Evolutionary conservation across 2,797 vertebrate genomes (phyloP), one percentile per base, ranked within the genome.

Genomic region (Sebastes goodei): DNA sequence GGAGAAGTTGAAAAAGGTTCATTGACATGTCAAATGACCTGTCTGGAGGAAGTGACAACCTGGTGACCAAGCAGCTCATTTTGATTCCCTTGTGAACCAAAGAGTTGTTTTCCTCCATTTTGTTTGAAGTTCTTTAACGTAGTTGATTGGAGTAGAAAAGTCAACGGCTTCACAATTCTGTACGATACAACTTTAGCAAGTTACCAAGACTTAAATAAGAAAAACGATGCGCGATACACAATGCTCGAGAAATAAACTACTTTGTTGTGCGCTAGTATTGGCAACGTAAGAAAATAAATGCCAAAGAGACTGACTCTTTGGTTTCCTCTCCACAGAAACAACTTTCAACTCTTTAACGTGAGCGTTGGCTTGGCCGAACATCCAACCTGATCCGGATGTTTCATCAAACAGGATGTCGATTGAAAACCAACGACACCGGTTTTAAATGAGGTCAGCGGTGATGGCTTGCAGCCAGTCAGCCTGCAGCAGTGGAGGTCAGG

Each of bases 401-500:
- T 53, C 3, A 7, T 63, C 21, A 14, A 52, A 53, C 23, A 11
- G 30, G 52, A 66, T 53, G 59, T 71, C 15, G 7, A 17, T 55
- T 21, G 42, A 2, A 33, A 80, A 64, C 66, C 2, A 30, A 32
- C 66, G 15, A 10, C 59, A 12, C 33, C 10, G 4, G 42, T 49
- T 84, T 74, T 49, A 72, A 81, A 68, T 57, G 30, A 74, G 65
- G 56, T 78, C 74, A 60, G 61, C 52, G 4, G 21, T 62, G 76
- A 71, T 59, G 25, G 65, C 65, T 46, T 46, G 59, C 66, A 33
- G 74, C 57, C 57, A 55, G 52, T 23, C 53, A 46, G 69, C 56
- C 53, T 33, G 35, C 62, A 81, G 81, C 71, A 25, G 11, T 25
- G 6, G 66, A 85, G 88, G 80, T 87, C 76, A 65, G 63, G 75